Evolutionary conservation across 2,113 vertebrate genomes (phyloP).

Genomic region (Protobothrops flavoviridis): DNA sequence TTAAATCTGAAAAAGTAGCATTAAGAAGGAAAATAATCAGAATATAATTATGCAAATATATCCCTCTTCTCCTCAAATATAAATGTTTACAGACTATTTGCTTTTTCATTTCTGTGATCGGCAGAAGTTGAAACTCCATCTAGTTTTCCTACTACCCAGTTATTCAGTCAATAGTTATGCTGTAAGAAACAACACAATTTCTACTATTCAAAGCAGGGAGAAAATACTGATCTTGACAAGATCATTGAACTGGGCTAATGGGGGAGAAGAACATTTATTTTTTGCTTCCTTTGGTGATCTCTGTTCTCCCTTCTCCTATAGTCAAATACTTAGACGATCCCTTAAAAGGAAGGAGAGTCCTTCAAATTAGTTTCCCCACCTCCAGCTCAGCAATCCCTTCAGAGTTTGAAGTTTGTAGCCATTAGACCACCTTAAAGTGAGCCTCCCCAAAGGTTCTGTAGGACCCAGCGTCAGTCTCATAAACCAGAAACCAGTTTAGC

Average conservation of each 20-base stretch:
- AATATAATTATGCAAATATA: slow-evolving; percentile 39
- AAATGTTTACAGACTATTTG: not conserved
- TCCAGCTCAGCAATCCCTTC: not conserved
- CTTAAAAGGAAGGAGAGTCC: not conserved
- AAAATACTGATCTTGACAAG: not conserved
- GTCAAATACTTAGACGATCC: not conserved
- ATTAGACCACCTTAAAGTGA: not conserved
- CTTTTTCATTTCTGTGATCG: not conserved
- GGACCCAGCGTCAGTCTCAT: not conserved
- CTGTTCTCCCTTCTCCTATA: not conserved
- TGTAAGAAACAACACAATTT: not conserved
- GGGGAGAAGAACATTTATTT: not conserved
- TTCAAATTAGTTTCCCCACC: not conserved
- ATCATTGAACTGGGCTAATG: not conserved
- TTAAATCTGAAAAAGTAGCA: slow-evolving; percentile 30
- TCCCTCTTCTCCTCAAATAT: not conserved
- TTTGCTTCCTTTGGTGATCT: not conserved
- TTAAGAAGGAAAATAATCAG: slow-evolving; percentile 43
- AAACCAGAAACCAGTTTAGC: not conserved
- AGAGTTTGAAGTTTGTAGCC: not conserved
- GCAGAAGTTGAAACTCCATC: not conserved
- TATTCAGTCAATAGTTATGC: not conserved
- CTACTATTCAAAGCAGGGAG: not conserved
- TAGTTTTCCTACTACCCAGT: not conserved
- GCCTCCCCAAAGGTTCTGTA: not conserved